Evolutionary conservation across 2,113 vertebrate species (phyloP), one percentile per base, ranked within the genome.

Genomic region (Coptodon bakossiorum): DNA sequence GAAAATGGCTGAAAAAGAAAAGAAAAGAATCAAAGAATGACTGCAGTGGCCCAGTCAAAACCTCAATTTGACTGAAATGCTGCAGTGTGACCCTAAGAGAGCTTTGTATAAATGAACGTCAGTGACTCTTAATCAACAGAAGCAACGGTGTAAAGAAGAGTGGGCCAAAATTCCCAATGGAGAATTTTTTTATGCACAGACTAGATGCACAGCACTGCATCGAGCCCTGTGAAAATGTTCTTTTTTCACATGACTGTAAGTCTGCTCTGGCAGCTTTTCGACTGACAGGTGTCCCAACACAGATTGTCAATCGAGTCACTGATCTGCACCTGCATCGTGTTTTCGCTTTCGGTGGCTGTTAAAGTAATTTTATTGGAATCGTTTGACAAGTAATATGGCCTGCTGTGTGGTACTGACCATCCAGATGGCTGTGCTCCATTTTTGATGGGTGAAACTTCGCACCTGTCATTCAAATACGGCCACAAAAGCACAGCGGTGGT

Each of bases 1-100:
- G 1, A n/a, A 12, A 71, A 43, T 9, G 5, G n/a, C n/a, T 71
- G n/a, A 68, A 68, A 40, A 68, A 14, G 17, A 63, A 61, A 61
- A 61, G 17, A 68, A 40, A 40, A 40, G 34, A 4, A 24, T 63
- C 29, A 19, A 63, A 63, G 29, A 63, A 63, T 34, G 29, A 63
- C 17, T 24, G 36, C n/a, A 71, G 1, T 43, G 12, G n/a, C n/a
- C 7, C 7, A 0, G 5, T 43, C n/a, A 24, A 71, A 40, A 24
- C 12, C n/a, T 71, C n/a, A 4, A 71, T 9, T 24, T 8, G n/a
- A 71, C n/a, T 71, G n/a, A 43, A 71, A 66, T 22, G 61, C 6
- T 66, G 61, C 19, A 7, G 34, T 38, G 61, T 7, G 63, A 68
- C 36, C 19, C n/a, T 14, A 3, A 68, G 3, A 68, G 36, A 68